Conservation (phyloP, 1,140 invertebrate genomes). For the Oryzaephilus surinamensis region DNA sequence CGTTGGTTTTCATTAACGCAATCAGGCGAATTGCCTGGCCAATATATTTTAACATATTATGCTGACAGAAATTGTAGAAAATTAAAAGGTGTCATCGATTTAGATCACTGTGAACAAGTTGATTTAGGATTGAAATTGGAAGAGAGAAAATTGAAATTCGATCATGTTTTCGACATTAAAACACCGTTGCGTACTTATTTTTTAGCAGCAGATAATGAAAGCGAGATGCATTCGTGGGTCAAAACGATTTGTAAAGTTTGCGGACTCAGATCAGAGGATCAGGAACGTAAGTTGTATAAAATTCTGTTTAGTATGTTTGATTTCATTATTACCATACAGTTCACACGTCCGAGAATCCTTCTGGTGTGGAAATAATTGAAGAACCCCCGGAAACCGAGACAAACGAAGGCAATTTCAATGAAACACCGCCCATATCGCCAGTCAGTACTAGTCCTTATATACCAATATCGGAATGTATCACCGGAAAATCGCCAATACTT, state of each 20-base stretch:
- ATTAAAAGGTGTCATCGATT: constrained; percentile 82
- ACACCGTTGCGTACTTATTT: constrained; percentile 84
- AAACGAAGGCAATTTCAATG: constrained; percentile 6
- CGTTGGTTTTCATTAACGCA: constrained; percentile 87
- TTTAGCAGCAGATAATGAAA: constrained; percentile 79
- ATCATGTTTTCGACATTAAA: constrained; percentile 79
- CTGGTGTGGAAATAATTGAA: constrained; percentile 12
- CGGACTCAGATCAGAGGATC: constrained; percentile 70
- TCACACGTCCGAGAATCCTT: not conserved
- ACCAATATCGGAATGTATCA: constrained; percentile 80
- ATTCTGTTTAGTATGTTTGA: constrained; percentile 6
- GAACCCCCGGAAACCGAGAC: constrained; percentile 11
- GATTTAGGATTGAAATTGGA: constrained; percentile 78
- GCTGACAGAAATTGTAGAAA: constrained; percentile 76
- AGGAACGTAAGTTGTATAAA: constrained; percentile 33
- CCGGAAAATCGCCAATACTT: constrained; percentile 46
- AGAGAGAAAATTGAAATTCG: constrained; percentile 69
- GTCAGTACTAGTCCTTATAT: constrained; percentile 53
- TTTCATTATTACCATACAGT: constrained; percentile 1
- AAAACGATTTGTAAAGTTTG: constrained; percentile 88
- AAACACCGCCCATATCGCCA: constrained; percentile 29
- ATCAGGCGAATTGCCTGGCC: constrained; percentile 80
- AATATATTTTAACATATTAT: constrained; percentile 90
- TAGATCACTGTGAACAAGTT: constrained; percentile 92
- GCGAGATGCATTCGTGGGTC: constrained; percentile 92